phyloP scores from a whole-genome alignment of 2,797 vertebrate genomes.

The Fratercula arctica region DNA sequence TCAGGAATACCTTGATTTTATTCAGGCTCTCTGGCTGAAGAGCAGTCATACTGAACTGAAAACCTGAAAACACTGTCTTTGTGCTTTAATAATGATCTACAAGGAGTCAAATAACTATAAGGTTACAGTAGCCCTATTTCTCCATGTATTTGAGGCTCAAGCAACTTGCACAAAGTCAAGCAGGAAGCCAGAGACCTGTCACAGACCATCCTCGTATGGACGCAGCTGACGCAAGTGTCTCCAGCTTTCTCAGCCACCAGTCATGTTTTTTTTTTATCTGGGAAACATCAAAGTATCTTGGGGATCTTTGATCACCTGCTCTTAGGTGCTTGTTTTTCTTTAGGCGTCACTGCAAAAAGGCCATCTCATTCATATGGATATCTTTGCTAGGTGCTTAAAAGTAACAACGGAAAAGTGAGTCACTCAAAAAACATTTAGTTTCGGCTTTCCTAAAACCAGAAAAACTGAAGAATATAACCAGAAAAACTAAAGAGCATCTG shows the following conservation, averaged over 20 bases:
- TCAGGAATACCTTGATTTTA: background rate
- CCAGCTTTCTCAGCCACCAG: background rate
- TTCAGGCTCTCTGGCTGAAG: background rate
- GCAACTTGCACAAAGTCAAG: background rate
- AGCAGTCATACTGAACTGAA: background rate
- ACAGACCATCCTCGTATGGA: fast-evolving
- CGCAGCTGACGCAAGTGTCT: background rate
- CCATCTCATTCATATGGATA: background rate
- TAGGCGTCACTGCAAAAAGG: background rate
- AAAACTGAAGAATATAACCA: background rate
- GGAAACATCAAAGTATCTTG: background rate
- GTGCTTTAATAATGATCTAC: fast-evolving
- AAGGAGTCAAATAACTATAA: background rate
- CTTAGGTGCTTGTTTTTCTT: background rate
- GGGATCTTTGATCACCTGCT: background rate
- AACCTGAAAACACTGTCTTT: background rate
- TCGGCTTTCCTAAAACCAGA: background rate
- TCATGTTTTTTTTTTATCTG: background rate
- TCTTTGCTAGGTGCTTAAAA: background rate
- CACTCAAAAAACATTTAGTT: background rate
- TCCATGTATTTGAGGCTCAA: background rate
- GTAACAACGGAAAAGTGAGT: background rate
- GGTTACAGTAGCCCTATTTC: background rate
- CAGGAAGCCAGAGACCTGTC: background rate
- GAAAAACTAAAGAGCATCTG: background rate